Conservation (phyloP, 2,888 invertebrate genomes). For the Tetropium fuscum region DNA sequence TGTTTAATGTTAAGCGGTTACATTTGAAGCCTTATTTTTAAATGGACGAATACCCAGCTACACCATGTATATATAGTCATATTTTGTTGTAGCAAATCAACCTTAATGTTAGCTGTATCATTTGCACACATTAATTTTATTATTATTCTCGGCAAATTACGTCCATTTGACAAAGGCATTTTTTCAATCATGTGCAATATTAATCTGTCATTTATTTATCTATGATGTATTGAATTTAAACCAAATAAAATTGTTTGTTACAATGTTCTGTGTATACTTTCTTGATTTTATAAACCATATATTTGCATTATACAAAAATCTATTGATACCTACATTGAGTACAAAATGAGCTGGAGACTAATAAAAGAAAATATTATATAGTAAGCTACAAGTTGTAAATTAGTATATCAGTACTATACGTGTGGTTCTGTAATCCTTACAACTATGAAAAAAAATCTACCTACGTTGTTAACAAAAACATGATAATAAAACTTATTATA, state of each 20-base stretch:
- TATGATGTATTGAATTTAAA: slow-evolving; percentile 67
- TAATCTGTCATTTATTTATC: slow-evolving; percentile 67
- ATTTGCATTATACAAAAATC: not conserved
- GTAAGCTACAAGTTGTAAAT: too few species aligned
- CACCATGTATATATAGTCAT: slow-evolving; percentile 63
- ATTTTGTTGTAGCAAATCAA: slow-evolving; percentile 61
- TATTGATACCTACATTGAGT: too few species aligned
- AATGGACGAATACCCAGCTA: slow-evolving; percentile 64
- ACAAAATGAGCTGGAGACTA: too few species aligned
- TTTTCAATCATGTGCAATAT: slow-evolving; percentile 66
- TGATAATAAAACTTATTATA: too few species aligned
- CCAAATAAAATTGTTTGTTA: slow-evolving; percentile 68
- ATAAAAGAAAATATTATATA: too few species aligned
- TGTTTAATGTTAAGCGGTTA: slow-evolving; percentile 57
- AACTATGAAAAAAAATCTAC: too few species aligned
- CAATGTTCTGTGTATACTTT: slow-evolving; percentile 46
- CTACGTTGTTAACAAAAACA: too few species aligned
- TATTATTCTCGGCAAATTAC: slow-evolving; percentile 53
- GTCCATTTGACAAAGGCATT: slow-evolving; percentile 66
- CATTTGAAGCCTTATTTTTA: slow-evolving; percentile 56
- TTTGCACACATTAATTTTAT: slow-evolving; percentile 49
- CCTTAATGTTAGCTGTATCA: slow-evolving; percentile 56
- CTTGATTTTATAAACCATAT: not conserved
- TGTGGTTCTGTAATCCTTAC: too few species aligned
- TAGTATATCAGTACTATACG: too few species aligned